phyloP scores from a whole-genome alignment of 2,797 vertebrate species.

The Lophotriccus pileatus region DNA sequence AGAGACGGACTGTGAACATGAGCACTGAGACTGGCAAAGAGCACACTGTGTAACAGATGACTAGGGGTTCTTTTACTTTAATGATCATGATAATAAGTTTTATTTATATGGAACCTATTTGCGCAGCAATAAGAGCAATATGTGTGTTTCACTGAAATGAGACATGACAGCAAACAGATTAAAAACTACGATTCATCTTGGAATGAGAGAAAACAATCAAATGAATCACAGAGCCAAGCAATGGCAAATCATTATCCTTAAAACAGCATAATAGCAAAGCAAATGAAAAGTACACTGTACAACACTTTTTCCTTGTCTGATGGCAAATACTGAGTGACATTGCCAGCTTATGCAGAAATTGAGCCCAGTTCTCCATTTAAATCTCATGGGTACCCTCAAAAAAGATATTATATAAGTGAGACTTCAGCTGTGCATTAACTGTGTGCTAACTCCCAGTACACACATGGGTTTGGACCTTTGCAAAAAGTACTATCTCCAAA shows the following conservation, averaged over 20 bases:
- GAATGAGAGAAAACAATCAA: slow-evolving; percentile 43
- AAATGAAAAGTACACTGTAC: slow-evolving; percentile 38
- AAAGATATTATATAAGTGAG: neutral
- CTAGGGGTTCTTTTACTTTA: slow-evolving; percentile 1
- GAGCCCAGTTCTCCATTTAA: neutral
- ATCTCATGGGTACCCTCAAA: neutral
- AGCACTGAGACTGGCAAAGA: neutral
- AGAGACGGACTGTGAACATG: fast-evolving
- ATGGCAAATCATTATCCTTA: slow-evolving; percentile 58
- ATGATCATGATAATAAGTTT: slow-evolving; percentile 38
- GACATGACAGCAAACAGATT: slow-evolving; percentile 57
- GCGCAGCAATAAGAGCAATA: slow-evolving; percentile 34
- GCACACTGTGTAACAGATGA: slow-evolving; percentile 1
- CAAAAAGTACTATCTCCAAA: neutral
- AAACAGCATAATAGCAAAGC: slow-evolving; percentile 48
- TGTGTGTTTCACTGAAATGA: slow-evolving; percentile 51
- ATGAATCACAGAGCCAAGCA: slow-evolving; percentile 45
- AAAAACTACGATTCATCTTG: slow-evolving; percentile 56
- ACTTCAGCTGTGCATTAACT: neutral
- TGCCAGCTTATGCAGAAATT: neutral
- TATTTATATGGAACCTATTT: slow-evolving; percentile 44
- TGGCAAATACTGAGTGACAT: neutral
- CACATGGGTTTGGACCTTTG: neutral
- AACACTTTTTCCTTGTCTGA: neutral
- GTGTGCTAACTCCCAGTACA: neutral